A percentile compares a stretch with the other conserved stretches of the same genome.
phyloP scores from a whole-genome alignment of 2,888 invertebrate species.

The Pseudanteris insignis region DNA sequence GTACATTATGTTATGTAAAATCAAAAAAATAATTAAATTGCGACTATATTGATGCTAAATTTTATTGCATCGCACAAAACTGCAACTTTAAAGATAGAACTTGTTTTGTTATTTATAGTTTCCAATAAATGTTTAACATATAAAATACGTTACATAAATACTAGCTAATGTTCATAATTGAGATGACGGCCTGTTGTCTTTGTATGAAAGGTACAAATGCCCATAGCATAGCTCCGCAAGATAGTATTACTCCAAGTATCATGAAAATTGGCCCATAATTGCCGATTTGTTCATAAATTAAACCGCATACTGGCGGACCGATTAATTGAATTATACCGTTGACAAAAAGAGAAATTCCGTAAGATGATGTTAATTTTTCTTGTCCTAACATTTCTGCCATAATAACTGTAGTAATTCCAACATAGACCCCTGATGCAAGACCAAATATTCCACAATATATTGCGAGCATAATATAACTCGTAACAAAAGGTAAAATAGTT shows the following conservation, averaged over 20 bases:
- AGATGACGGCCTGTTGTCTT: conserved; percentile 57
- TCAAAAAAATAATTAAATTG: no score
- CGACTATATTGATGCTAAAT: no score
- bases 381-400: conserved; percentile 89
- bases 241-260: conserved; percentile 76
- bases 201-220: conserved; percentile 78
- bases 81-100: no score
- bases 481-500: conserved; percentile 75
- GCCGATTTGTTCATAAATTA: conserved; percentile 73
- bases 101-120: no score
- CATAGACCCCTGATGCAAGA: conserved; percentile 83
- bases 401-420: conserved; percentile 86
- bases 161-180: no score
- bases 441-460: conserved; percentile 81
- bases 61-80: no score
- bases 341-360: conserved; percentile 85
- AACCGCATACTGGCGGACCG: conserved; percentile 85
- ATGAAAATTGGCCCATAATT: conserved; percentile 79
- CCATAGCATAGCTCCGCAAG: conserved; percentile 80
- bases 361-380: conserved; percentile 84
- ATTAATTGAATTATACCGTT: conserved; percentile 84
- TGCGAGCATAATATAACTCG: conserved; percentile 73
- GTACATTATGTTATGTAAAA: no score
- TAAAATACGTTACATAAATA: no score
- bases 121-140: no score